Evolutionary conservation across 1,140 invertebrate species (phyloP), one percentile per base, ranked within the genome.

Genomic region (Lordiphosa stackelbergi): DNA sequence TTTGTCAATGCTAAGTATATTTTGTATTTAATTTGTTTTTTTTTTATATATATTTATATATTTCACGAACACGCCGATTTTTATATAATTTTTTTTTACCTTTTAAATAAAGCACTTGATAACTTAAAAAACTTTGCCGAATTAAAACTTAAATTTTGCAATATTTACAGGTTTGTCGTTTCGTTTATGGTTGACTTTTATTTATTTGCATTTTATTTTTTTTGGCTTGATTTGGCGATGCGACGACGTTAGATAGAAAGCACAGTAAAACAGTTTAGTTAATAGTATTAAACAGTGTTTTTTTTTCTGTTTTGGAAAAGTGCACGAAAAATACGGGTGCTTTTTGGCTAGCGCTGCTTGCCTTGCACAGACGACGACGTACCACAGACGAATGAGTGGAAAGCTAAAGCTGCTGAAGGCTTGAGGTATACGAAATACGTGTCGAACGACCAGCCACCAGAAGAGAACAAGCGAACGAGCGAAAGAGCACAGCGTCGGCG

Each of bases 311-410:
- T 58, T 65, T 48, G 49, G 43, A 74, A 56, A 69, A 75, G 75
- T 79, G 75, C 75, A 81, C 75, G 75, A 79, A 79, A 81, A 77
- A 71, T 62, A 64, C 59, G 51, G 53, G 51, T 60, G 59, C 54
- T 57, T 35, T 53, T 38, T 41, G 51, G 40, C 53, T 54, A 75
- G 75, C 75, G 75, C 75, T 73, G 71, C 54, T 71, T 70, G 66
- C 66, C 52, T 51, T 70, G 64, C 64, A 58, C 58, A 63, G 40
- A 56, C 75, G 75, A 63, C 65, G 61, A 74, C 72, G 62, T 70
- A 69, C 78, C 75, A 81, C 66, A 79, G 66, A 79, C 77, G 75
- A 79, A 81, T 79, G 77, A 79, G 75, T 75, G 75, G 66, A 79
- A 75, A 69, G 66, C 59, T 59, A 68, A 55, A 62, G 60, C 71